Conservation (phyloP, 2,888 invertebrate species). For the Protonemura montana region DNA sequence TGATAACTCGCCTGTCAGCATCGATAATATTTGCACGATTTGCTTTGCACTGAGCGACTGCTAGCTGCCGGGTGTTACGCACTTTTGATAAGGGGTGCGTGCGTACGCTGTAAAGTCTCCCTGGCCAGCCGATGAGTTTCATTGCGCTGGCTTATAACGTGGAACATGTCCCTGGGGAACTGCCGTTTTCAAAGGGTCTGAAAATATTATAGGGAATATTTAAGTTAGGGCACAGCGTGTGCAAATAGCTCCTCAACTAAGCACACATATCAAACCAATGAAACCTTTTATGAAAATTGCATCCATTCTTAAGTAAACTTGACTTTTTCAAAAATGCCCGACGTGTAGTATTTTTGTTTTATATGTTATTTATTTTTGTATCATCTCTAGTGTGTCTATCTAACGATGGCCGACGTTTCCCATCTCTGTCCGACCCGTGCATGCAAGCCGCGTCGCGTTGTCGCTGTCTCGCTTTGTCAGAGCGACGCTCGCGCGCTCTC, state of each 20-base stretch:
- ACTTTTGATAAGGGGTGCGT: neutral
- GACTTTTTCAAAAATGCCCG: slow-evolving; percentile 38
- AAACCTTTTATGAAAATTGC: slow-evolving; percentile 51
- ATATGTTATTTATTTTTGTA: slow-evolving; percentile 21
- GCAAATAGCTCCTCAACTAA: slow-evolving; percentile 21
- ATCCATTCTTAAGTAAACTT: slow-evolving; percentile 51
- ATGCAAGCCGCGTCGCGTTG: neutral
- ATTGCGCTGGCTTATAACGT: neutral
- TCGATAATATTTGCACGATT: neutral
- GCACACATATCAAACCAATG: slow-evolving; percentile 31
- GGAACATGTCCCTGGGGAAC: slow-evolving; percentile 8
- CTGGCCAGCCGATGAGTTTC: slow-evolving; percentile 2
- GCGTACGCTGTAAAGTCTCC: neutral
- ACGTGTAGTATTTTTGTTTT: slow-evolving; percentile 34
- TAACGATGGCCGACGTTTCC: neutral
- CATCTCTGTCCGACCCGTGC: neutral
- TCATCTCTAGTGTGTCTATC: neutral
- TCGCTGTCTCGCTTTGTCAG: neutral
- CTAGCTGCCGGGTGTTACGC: neutral
- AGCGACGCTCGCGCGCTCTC: no score
- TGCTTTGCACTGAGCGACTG: neutral
- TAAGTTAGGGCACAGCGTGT: slow-evolving; percentile 18
- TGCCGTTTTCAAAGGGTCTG: slow-evolving; percentile 33
- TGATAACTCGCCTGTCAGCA: neutral
- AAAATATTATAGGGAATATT: slow-evolving; percentile 36